Evolutionary conservation across 2,797 vertebrate genomes (phyloP).

Genomic region (Sternotherus odoratus): DNA sequence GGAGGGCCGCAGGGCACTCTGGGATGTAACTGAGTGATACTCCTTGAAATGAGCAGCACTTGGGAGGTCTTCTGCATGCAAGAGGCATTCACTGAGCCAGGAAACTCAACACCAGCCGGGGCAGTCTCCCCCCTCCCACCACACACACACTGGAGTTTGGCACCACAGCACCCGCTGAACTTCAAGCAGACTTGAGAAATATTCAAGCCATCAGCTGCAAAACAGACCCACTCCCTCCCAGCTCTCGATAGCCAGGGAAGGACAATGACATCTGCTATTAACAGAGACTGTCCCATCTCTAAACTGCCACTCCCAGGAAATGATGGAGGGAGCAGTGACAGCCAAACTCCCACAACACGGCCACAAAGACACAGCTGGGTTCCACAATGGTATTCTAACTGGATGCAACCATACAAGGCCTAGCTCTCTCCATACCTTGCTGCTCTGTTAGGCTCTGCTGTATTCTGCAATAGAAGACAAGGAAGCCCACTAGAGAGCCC

Average conservation of each 20-base stretch:
- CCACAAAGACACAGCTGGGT: background rate
- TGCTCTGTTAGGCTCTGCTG: no score
- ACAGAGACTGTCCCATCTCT: background rate
- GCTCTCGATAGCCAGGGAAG: no score
- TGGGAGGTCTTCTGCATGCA: background rate
- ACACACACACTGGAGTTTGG: background rate
- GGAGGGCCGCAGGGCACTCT: no score
- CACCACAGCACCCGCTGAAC: background rate
- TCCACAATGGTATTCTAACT: background rate
- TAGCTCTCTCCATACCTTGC: background rate
- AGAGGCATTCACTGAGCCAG: background rate
- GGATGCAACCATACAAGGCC: background rate
- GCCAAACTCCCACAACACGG: background rate
- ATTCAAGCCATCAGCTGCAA: background rate
- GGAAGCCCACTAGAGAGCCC: background rate
- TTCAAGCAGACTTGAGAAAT: background rate
- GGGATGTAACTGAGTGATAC: background rate
- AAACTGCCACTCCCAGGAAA: background rate
- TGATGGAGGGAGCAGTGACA: background rate
- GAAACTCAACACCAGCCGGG: background rate
- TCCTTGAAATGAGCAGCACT: background rate
- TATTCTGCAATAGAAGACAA: background rate
- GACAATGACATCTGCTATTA: background rate
- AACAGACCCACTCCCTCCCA: background rate
- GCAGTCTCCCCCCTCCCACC: no score